Evolutionary conservation across 2,113 vertebrate species (phyloP), one percentile per base, ranked within the genome.

Genomic region (Anseranas semipalmata): DNA sequence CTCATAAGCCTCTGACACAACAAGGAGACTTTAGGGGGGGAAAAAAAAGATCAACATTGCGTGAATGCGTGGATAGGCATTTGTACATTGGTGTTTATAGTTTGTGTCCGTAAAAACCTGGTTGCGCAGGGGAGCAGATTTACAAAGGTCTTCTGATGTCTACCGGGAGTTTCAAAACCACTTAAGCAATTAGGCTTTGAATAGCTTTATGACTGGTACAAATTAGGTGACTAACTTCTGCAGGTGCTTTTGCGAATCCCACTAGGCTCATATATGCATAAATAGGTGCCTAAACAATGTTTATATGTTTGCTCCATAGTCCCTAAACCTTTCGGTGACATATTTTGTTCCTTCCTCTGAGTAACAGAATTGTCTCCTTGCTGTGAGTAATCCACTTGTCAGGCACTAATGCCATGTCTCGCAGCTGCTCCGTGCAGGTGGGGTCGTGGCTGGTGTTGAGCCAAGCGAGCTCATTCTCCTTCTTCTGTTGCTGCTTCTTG

Each of bases 261-360:
- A 37, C 71, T 71, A 83, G 96, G 92, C 96, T 93, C 93, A 52
- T 96, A 59, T 55, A 6, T 12, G 67, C 85, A 74, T 90, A 93
- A 96, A 85, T 60, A 96, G 89, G 81, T 89, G 90, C 84, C 92
- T 94, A 92, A 97, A 92, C 96, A 93, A 96, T 33, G 74, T 67
- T 95, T 93, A 89, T 87, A 20, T 35, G 67, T 93, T 82, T 87
- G 58, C 66, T 93, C 58, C 63, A 0, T 9, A 46, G 62, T 68
- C 71, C 90, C 72, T 95, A 94, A 95, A 91, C 93, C 78, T 96
- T 97, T 94, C 0, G 0, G 77, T 97, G 94, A 85, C 92, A 93
- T 87, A 91, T 94, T 96, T 95, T 73, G 33, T 87, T 93, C 94
- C 95, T 92, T 96, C 92, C 74, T 93, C 66, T 89, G 91, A 92